Evolutionary conservation across 2,113 vertebrate species (phyloP), one percentile per base, ranked within the genome.

Genomic region (Bos indicus): DNA sequence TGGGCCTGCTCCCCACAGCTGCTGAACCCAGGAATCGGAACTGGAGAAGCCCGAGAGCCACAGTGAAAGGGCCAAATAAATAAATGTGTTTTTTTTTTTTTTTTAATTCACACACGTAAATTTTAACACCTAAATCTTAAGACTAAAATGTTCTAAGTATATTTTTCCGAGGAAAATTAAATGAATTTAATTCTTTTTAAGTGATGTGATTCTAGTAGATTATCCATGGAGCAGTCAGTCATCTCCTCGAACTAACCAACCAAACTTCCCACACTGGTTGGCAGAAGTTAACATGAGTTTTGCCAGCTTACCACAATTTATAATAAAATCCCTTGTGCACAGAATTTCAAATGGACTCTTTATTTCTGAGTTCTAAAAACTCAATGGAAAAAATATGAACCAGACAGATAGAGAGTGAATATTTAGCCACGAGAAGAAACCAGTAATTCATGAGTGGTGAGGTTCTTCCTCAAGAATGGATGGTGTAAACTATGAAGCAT

Each of bases 401-500:
- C 89, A 98, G 94, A 97, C 94, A 97, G 87, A 98, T 96, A 87
- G 51, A 98, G 7, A 97, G 88, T 88, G 60, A 98, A 95, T 98
- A 92, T 88, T 97, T 98, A 98, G 97, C 94, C 94, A 97, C 82
- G 77, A 33, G 17, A 80, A 90, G 57, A 98, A 98, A 95, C 83
- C 83, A 98, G 14, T 98, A 98, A 97, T 87, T 98, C 80, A 59
- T 77, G 60, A 98, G 74, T 54, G 78, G 51, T 36, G 23, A 97
- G 52, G n/a, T 96, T 97, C 85, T 97, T 92, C 96, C 81, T 98
- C 88, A 97, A 97, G 91, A 85, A 95, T 77, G 94, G 74, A 95
- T 89, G 86, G 83, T 87, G 56, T 95, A 95, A 98, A 98, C 97
- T 97, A 98, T 92, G 64, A 98, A 98, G 89, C 80, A 28, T 92